phyloP scores from a whole-genome alignment of 2,888 invertebrate genomes.

The Slavum lentiscoides region DNA sequence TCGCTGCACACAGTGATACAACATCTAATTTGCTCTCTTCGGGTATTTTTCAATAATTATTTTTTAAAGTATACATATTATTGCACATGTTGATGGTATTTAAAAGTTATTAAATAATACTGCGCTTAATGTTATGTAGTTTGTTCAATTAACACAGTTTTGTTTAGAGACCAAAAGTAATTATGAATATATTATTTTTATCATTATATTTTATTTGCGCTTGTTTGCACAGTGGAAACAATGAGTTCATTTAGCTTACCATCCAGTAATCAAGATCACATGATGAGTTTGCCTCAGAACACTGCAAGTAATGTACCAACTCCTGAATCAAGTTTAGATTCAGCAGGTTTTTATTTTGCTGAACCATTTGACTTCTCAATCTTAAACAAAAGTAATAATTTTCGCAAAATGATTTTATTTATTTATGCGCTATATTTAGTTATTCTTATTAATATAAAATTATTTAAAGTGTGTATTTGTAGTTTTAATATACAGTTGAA shows the following conservation, averaged over 20 bases:
- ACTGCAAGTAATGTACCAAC: conserved; percentile 46
- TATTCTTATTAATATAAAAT: conserved; percentile 8
- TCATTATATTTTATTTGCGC: conserved; percentile 48
- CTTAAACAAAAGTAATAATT: conserved; percentile 55
- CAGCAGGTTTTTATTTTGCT: conserved; percentile 53
- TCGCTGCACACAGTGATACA: conserved; percentile 62
- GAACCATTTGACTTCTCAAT: conserved; percentile 53
- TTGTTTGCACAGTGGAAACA: conserved; percentile 54
- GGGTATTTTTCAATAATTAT: conserved; percentile 62
- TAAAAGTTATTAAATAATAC: conserved; percentile 57
- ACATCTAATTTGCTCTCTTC: conserved; percentile 71
- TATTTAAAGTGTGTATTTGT: background rate
- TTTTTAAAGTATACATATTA: conserved; percentile 39
- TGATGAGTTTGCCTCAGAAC: conserved; percentile 37
- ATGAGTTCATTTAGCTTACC: conserved; percentile 55
- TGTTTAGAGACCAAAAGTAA: background rate
- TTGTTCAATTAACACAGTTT: conserved; percentile 18
- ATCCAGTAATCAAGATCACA: conserved; percentile 52
- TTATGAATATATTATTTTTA: background rate
- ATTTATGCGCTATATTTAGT: conserved; percentile 33
- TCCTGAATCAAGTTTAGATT: conserved; percentile 53
- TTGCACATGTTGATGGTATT: conserved; percentile 55
- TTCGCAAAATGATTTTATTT: conserved; percentile 18
- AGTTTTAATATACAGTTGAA: background rate
- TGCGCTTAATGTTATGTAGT: conserved; percentile 45